Base-by-base conservation (phyloP, 2,888 invertebrate species). In the Nephrotoma appendiculata region DNA sequence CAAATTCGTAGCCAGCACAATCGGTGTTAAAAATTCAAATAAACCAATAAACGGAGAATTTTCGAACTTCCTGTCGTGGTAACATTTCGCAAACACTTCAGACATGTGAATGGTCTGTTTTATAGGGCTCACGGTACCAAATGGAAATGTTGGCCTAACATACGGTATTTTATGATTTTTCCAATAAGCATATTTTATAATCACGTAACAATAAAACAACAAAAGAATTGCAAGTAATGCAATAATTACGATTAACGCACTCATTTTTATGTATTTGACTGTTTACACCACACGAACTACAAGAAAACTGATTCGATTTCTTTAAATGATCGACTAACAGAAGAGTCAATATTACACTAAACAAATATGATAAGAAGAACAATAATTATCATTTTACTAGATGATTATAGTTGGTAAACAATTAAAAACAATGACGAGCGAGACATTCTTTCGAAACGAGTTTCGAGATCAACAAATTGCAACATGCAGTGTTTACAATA, bases 91-190 rank as follows among this genome's bases (percentile, higher is more conserved):
- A 41, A 83, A 83, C n/a, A 41, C 11, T 41, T 83, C 41, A 41
- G 41, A 11, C 41, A 9, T 11, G 31, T 31, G 41, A 5, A 31
- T 12, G 0, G 31, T 88, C 0, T 87, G 87, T 57, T 89, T n/a
- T 88, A 88, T 86, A 87, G 89, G 87, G 88, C 89, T 4, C 89
- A 87, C 41, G 89, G 89, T 88, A 88, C 89, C 89, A 88, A 88
- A 88, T 2, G 90, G 87, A 85, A 90, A 89, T 45, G 89, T 88
- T 1, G 91, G 90, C 5, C 89, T 87, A 85, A 90, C 90, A 87
- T 90, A 90, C 11, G 91, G 90, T 88, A 91, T 44, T 41, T 86
- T 87, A 7, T 86, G 85, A 6, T 86, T 86, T 71, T 87, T 87
- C 88, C 88, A 92, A 45, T 90, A 91, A 3, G 86, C 12, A 48